A percentile compares a stretch with the other conserved stretches of the same genome.
Conservation (phyloP, 2,113 vertebrate species). For the Gambusia affinis region DNA sequence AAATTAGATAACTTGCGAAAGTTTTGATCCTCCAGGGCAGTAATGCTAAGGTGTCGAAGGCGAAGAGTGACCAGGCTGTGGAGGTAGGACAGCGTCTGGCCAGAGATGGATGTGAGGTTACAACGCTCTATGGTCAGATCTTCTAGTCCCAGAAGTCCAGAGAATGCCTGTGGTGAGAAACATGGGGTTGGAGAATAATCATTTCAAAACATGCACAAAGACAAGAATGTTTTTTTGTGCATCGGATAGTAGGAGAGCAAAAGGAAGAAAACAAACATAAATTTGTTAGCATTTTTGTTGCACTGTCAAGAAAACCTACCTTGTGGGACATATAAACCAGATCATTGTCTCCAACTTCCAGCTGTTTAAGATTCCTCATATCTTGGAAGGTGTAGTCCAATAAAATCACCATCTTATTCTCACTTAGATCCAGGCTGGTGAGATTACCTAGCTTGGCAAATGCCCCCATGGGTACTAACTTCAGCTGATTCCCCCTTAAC, state of each 20-base stretch:
- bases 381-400: conserved; percentile 96
- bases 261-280: background rate
- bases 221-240: background rate
- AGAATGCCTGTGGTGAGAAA: conserved; percentile 83
- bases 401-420: conserved; percentile 96
- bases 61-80: conserved; percentile 89
- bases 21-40: conserved; percentile 90
- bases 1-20: conserved; percentile 88
- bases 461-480: conserved; percentile 90
- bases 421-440: conserved; percentile 93
- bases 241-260: background rate
- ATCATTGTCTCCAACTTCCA: conserved; percentile 96
- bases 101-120: conserved; percentile 93
- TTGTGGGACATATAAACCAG: conserved; percentile 96
- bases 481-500: conserved; percentile 92
- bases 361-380: conserved; percentile 84
- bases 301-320: conserved; percentile 32
- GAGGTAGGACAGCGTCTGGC: conserved; percentile 91
- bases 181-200: background rate
- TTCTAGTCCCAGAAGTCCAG: conserved; percentile 87
- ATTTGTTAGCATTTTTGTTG: background rate
- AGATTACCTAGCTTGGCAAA: conserved; percentile 92
- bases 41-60: conserved; percentile 89
- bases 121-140: conserved; percentile 92
- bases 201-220: background rate